These are phyloP conservation scores for Clusia tigrina DNA, from an alignment of 2,888 invertebrate species.

Conservation along the genomic window DNA sequence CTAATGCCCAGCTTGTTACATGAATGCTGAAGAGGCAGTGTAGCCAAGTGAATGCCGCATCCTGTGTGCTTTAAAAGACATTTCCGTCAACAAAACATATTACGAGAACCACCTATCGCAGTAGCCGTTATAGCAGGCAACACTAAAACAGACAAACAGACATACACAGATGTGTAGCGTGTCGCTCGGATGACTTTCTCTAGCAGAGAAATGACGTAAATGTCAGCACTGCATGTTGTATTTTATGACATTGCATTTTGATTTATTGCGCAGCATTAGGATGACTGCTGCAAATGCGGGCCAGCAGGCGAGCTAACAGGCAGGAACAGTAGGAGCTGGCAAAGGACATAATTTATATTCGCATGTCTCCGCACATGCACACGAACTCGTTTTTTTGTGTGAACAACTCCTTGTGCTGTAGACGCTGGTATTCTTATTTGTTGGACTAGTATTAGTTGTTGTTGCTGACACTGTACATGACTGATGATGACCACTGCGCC, in stretches of 20 bases:
- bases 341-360: slow-evolving; percentile 45
- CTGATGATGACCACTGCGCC: slow-evolving; percentile 43
- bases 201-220: slow-evolving; percentile 43
- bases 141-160: background rate
- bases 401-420: background rate
- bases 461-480: slow-evolving; percentile 40
- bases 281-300: slow-evolving; percentile 22
- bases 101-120: background rate
- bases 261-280: slow-evolving; percentile 48
- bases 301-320: slow-evolving; percentile 11
- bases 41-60: slow-evolving; percentile 18
- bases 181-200: slow-evolving; percentile 13
- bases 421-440: background rate
- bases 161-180: background rate
- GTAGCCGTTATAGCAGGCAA: background rate
- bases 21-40: too few relatives aligned
- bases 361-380: slow-evolving; percentile 30
- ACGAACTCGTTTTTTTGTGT: background rate
- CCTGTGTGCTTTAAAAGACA: slow-evolving; percentile 19
- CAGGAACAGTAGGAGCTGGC: slow-evolving; percentile 32
- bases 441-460: slow-evolving; percentile 15
- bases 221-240: slow-evolving; percentile 49
- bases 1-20: too few relatives aligned
- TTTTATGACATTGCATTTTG: slow-evolving; percentile 52
- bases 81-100: slow-evolving; percentile 17